Evolutionary conservation across 2,113 vertebrate genomes (phyloP).

Genomic region (Nesoenas mayeri): DNA sequence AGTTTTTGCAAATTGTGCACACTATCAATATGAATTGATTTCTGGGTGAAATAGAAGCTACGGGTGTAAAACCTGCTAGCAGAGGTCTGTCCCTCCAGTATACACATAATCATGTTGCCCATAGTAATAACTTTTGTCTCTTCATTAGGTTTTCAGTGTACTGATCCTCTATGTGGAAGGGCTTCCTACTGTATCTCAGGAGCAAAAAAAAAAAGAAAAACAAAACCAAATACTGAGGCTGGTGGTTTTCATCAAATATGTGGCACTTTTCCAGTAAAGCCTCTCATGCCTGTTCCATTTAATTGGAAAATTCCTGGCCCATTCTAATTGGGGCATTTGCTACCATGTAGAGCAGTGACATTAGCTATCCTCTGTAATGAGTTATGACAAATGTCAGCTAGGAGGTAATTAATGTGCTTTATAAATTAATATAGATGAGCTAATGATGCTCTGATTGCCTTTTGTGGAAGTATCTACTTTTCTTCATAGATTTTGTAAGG

Average conservation of each 20-base stretch:
- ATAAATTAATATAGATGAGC: not conserved
- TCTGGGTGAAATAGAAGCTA: not conserved
- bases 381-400: constrained; percentile 1
- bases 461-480: not conserved
- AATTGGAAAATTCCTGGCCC: not conserved
- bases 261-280: not conserved
- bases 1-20: not conserved
- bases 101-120: rapidly evolving
- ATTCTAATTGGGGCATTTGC: not conserved
- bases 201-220: not conserved
- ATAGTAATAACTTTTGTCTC: not conserved
- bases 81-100: not conserved
- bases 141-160: not conserved
- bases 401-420: constrained; percentile 26
- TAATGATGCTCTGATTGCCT: not conserved
- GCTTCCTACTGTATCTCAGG: not conserved
- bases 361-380: constrained; percentile 9
- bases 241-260: not conserved
- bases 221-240: not conserved
- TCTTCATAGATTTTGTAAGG: not conserved
- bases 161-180: not conserved
- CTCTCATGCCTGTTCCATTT: not conserved
- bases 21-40: not conserved
- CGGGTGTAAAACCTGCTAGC: not conserved
- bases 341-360: constrained; percentile 31